Evolutionary conservation across 2,113 vertebrate species (phyloP), one percentile per base, ranked within the genome.

Genomic region (Turnix velox): DNA sequence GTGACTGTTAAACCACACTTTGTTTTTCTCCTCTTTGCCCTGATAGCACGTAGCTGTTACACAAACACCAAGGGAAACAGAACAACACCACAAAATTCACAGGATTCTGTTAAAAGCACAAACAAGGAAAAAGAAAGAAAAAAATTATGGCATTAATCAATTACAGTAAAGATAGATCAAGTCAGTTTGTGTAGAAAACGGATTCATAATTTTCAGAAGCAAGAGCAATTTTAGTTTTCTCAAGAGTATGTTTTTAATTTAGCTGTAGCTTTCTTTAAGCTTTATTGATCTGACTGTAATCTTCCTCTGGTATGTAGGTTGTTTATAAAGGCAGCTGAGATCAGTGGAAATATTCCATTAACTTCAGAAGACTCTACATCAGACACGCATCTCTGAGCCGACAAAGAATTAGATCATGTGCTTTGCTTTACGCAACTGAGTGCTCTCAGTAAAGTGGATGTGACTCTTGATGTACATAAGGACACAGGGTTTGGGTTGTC

Each of bases 281-380:
- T 86, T 88, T 86, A 42, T 55, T 4, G 11, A 30, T 81, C 61
- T 84, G 40, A 17, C 62, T 89, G 62, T 82, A 82, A 61, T 85
- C 58, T 49, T 88, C 35, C 58, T 84, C 46, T 87, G 87, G 54
- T 65, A 68, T 30, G 27, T 33, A 37, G 69, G n/a, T 65, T 88
- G 83, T 81, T 83, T 93, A 63, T 31, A 49, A 94, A 89, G 46
- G 51, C n/a, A 23, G 20, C 25, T 87, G 62, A 76, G 51, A 82
- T 87, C 66, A 87, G 66, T 94, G 81, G 67, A 79, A 93, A 94
- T 75, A 89, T 69, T 89, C 62, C 77, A 85, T 67, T 91, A 74
- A n/a, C 86, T 93, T 92, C 69, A 88, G 85, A 88, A 84, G 46
- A 35, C 88, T 65, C 46, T 35, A 75, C 42, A 84, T 79, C 61